Percentiles rank a stretch among this genome's conserved stretches.
These are phyloP conservation scores for Nephrotoma flavescens DNA, from an alignment of 2,888 invertebrate species.

Conservation along the genomic window DNA sequence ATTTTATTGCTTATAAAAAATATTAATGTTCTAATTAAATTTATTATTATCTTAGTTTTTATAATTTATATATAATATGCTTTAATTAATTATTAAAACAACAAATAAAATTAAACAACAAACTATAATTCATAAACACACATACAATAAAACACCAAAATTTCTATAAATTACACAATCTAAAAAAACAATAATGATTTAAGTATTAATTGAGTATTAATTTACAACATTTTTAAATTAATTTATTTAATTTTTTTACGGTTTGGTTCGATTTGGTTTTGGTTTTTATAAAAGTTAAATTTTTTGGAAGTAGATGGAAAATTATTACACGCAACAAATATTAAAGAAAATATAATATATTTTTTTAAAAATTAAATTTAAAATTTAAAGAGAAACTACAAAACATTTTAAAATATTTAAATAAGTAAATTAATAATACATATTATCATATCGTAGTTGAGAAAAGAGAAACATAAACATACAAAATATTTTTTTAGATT, in stretches of 20 bases:
- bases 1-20: not conserved
- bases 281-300: not conserved
- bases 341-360: not conserved
- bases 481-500: not conserved
- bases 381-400: not conserved
- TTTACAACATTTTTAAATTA: not conserved
- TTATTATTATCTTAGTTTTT: not conserved
- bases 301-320: not conserved
- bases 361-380: not conserved
- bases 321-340: not conserved
- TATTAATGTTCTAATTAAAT: not conserved
- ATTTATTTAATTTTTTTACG: not conserved
- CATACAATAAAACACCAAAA: not conserved
- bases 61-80: not conserved
- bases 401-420: not conserved
- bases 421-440: not conserved
- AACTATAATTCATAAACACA: not conserved
- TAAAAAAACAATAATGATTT: not conserved
- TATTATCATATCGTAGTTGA: not conserved
- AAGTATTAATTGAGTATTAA: not conserved
- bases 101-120: not conserved
- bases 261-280: not conserved
- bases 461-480: not conserved
- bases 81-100: not conserved
- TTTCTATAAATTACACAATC: not conserved